These are phyloP conservation scores for Rhabdomys pumilio DNA, from an alignment of 2,797 vertebrate genomes.

Conservation along the genomic window DNA sequence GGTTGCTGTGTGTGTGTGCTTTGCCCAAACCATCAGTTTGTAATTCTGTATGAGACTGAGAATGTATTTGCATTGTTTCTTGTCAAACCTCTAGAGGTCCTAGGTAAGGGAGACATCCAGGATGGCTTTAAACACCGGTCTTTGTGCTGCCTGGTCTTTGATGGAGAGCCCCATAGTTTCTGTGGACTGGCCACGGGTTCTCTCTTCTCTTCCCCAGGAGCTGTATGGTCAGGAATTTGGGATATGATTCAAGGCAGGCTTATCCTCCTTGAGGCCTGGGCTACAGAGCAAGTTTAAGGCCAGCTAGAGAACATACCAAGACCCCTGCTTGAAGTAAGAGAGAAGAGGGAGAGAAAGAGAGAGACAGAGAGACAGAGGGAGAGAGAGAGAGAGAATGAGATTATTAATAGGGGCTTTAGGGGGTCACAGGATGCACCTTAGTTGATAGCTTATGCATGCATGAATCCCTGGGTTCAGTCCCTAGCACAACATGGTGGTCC, in stretches of 20 bases:
- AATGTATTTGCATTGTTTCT: background rate
- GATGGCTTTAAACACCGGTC: background rate
- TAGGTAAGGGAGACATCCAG: background rate
- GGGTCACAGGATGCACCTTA: background rate
- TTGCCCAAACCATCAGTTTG: background rate
- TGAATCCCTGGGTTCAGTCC: background rate
- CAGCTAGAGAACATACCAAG: background rate
- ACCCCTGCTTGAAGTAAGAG: background rate
- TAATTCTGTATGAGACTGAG: background rate
- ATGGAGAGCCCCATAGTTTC: background rate
- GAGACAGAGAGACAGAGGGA: too few species aligned
- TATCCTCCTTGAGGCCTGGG: slow-evolving; percentile 1
- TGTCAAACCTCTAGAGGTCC: background rate
- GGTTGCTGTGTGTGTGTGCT: background rate
- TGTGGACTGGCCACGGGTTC: background rate
- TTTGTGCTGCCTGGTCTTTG: background rate
- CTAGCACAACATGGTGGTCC: background rate
- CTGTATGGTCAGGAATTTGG: background rate
- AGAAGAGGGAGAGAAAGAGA: background rate
- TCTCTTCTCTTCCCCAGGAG: slow-evolving; percentile 16
- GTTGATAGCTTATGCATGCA: background rate
- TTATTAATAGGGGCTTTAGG: background rate
- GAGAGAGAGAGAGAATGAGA: background rate
- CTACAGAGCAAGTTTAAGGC: background rate
- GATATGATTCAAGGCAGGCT: background rate